A percentile compares a stretch with the other conserved stretches of the same genome.
Conservation (phyloP, 2,888 invertebrate species). For the Drosophila leonis region DNA sequence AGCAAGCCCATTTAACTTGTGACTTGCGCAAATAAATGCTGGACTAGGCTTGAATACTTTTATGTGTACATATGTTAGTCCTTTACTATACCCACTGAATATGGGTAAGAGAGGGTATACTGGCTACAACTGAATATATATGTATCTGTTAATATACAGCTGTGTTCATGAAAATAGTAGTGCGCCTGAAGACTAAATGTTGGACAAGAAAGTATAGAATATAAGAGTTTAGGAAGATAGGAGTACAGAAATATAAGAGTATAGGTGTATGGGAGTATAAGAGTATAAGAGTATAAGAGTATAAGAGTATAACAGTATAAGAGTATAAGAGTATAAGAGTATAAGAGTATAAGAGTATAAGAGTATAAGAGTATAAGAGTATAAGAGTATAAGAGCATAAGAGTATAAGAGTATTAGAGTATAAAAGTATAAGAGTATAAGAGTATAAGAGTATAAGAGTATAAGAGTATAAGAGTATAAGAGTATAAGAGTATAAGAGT, state of each 20-base stretch:
- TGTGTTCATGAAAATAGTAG: neutral
- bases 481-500: too few species aligned
- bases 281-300: neutral
- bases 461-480: too few species aligned
- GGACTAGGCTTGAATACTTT: neutral
- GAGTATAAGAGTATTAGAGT: too few species aligned
- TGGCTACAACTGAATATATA: neutral
- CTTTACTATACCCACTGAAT: neutral
- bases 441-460: too few species aligned
- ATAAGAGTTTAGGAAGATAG: neutral
- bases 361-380: too few species aligned
- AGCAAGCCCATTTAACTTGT: slow-evolving; percentile 46
- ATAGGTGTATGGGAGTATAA: neutral
- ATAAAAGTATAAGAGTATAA: too few species aligned
- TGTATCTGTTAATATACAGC: neutral
- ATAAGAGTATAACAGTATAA: neutral
- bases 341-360: too few species aligned
- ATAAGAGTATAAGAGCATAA: too few species aligned
- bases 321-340: neutral
- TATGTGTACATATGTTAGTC: neutral
- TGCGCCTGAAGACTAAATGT: too few species aligned
- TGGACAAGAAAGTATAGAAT: neutral
- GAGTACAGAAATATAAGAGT: neutral
- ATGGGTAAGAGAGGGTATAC: neutral
- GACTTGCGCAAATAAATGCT: slow-evolving; percentile 12